Percentiles rank a stretch among this genome's conserved stretches.
phyloP scores from a whole-genome alignment of 1,140 invertebrate species.

The Armadillidium nasatum region DNA sequence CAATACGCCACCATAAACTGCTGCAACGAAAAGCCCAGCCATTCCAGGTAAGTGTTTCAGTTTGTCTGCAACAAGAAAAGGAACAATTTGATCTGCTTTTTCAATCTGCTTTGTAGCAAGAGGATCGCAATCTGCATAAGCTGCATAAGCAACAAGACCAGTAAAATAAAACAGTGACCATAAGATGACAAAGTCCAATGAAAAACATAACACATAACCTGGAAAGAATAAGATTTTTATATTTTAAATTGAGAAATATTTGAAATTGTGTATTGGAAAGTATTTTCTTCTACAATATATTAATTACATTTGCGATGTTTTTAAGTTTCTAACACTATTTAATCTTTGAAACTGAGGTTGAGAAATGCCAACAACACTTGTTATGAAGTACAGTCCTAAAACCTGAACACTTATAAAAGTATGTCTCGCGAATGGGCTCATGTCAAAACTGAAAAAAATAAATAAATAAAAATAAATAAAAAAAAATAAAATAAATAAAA shows the following conservation, averaged over 20 bases:
- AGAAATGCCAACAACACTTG: too few relatives aligned
- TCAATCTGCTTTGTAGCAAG: neutral
- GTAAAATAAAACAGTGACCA: neutral
- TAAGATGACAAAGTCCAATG: neutral
- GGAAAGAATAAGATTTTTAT: neutral
- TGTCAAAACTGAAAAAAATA: too few relatives aligned
- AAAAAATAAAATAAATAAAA: too few relatives aligned
- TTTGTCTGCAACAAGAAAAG: neutral
- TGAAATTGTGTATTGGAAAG: neutral
- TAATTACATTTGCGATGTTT: too few relatives aligned
- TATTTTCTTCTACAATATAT: neutral
- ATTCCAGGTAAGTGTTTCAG: neutral
- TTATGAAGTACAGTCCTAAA: too few relatives aligned
- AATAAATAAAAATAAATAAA: too few relatives aligned
- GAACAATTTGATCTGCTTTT: slow-evolving; percentile 8
- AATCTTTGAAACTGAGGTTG: too few relatives aligned
- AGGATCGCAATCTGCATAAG: neutral
- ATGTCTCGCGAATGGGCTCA: too few relatives aligned
- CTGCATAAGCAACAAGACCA: neutral
- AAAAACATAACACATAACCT: slow-evolving; percentile 1
- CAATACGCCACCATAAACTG: neutral
- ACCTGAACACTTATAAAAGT: too few relatives aligned
- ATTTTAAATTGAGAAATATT: neutral
- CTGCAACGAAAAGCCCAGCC: neutral
- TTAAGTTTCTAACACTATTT: too few relatives aligned